A percentile compares a stretch with the other conserved stretches of the same genome.
These are phyloP conservation scores for Percina caprodes DNA, from an alignment of 2,113 vertebrate genomes.

Conservation along the genomic window DNA sequence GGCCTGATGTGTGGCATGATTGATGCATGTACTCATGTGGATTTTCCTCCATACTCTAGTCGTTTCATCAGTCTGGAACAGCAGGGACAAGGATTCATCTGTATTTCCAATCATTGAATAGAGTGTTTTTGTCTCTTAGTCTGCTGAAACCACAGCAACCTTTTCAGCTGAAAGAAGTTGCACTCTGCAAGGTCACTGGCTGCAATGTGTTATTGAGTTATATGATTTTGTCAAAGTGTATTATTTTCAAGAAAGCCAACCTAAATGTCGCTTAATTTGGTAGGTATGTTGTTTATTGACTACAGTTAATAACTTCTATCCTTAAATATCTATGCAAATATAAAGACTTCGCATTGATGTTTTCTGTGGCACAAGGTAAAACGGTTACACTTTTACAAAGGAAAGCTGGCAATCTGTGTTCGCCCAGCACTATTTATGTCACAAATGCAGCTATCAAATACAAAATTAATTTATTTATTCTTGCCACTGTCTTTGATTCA, in stretches of 20 bases:
- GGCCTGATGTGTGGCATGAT: slow-evolving; percentile 59
- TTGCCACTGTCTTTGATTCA: slow-evolving; percentile 49
- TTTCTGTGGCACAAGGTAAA: slow-evolving; percentile 32
- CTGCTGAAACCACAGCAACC: slow-evolving; percentile 23
- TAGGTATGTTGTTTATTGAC: background rate
- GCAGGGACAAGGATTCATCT: slow-evolving; percentile 47
- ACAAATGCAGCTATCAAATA: slow-evolving; percentile 48
- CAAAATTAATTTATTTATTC: slow-evolving; percentile 44
- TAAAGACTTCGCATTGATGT: background rate
- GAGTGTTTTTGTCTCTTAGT: slow-evolving; percentile 23
- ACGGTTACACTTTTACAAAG: slow-evolving; percentile 25
- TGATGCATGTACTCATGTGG: slow-evolving; percentile 59
- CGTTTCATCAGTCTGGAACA: slow-evolving; percentile 63
- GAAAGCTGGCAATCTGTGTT: slow-evolving; percentile 37
- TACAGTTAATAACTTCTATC: background rate
- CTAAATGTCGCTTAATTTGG: slow-evolving; percentile 3
- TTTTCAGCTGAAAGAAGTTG: slow-evolving; percentile 18
- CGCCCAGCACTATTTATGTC: slow-evolving; percentile 43
- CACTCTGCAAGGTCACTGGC: background rate
- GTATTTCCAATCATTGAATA: slow-evolving; percentile 44
- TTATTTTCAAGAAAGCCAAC: background rate
- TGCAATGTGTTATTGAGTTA: background rate
- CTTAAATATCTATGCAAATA: slow-evolving; percentile 19
- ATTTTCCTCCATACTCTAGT: slow-evolving; percentile 44
- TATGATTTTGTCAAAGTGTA: background rate